Evolutionary conservation across 2,888 invertebrate genomes (phyloP).

Genomic region (Drosophila cognata): DNA sequence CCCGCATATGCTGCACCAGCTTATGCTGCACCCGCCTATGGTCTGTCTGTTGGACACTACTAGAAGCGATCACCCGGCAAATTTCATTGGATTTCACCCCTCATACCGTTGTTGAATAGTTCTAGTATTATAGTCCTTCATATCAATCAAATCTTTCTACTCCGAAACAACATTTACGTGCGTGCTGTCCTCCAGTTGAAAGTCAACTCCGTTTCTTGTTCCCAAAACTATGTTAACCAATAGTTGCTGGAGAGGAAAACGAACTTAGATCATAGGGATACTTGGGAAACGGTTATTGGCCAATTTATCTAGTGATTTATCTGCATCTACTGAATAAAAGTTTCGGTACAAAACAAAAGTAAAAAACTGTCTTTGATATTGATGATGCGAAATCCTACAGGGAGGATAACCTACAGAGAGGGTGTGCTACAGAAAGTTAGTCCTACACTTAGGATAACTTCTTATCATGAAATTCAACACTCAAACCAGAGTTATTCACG

Average conservation of each 20-base stretch:
- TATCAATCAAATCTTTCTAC: not conserved
- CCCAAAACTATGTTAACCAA: conserved; percentile 10
- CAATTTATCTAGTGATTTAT: conserved; percentile 75
- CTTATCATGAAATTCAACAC: not conserved
- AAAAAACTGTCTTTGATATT: not conserved
- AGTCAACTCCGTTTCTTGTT: conserved; percentile 15
- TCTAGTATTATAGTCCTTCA: conserved; percentile 46
- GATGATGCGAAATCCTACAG: not conserved
- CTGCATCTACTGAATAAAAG: conserved; percentile 85
- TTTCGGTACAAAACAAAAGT: conserved; percentile 83
- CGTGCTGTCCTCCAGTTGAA: conserved; percentile 53
- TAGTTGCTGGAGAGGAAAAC: conserved; percentile 5
- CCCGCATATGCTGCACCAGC: conserved; percentile 50
- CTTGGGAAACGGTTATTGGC: conserved; percentile 60
- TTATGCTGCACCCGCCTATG: conserved; percentile 59
- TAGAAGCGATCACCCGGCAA: conserved; percentile 43
- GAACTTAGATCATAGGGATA: conserved; percentile 51
- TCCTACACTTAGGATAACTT: not conserved
- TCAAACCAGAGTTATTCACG: not conserved
- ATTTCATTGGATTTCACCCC: conserved; percentile 2
- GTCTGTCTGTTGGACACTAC: conserved; percentile 54
- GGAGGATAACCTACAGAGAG: not conserved
- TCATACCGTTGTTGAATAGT: conserved; percentile 71
- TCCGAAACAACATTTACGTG: conserved; percentile 54
- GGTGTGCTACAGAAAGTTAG: fast-evolving